Base-by-base conservation (phyloP, 2,113 vertebrate genomes). In the Deroptyus accipitrinus region DNA sequence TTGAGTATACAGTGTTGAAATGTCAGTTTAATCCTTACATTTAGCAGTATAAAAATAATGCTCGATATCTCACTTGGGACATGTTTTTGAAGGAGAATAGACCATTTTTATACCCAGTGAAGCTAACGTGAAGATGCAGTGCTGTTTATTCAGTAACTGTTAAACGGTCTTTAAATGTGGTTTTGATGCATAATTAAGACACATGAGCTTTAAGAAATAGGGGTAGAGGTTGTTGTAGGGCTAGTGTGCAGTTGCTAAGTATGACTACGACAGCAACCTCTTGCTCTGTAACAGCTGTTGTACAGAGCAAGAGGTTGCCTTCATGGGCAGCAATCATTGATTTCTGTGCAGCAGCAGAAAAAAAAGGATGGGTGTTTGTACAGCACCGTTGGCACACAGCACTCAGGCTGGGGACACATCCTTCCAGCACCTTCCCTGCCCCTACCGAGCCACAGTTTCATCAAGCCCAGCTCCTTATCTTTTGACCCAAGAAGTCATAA, bases 351-450 rank as follows among this genome's bases (percentile, higher is more conserved):
- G 39, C 19, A 67, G 17, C 19, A 57, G 69, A 52, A 81, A 6
- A 22, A 63, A 15, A 17, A 33, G 46, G 27, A 23, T 0, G 0
- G 22, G 27, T 12, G 11, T 18, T 61, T 83, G 33, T 42, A 12
- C 3, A 1, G 1, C n/a, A 19, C 15, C 27, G 13, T 1, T 1
- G 2, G 4, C 62, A 30, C 0, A 1, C 24, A 87, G n/a, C 51
- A 16, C 25, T 70, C 7, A 0, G 13, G 9, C 16, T 27, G 41
- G 31, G 10, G 18, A 12, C 2, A 0, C 17, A 31, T 51, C 49
- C 10, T 91, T 31, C 46, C 55, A 41, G 31, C 16, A 63, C 24
- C 54, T 84, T 52, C 37, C 37, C 35, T 86, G 8, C 7, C 27
- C 25, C 13, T 30, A 35, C 14, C 20, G 20, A 77, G 13, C 24